Conservation (phyloP, 2,113 vertebrate genomes). For the Mixornis gularis region DNA sequence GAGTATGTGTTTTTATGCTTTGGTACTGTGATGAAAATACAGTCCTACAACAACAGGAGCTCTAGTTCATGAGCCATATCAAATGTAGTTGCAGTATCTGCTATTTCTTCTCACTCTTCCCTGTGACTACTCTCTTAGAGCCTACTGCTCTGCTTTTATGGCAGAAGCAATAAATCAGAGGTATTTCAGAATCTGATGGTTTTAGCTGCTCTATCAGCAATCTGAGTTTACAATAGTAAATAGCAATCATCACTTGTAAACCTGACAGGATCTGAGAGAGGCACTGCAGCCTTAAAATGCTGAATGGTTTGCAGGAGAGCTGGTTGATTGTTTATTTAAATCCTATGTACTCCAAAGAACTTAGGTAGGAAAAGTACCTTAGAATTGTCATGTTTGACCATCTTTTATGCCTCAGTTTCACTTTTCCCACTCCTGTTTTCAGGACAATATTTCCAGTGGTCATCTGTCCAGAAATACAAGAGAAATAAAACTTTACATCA, state of each 20-base stretch:
- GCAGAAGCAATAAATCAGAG: neutral
- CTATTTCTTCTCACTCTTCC: neutral
- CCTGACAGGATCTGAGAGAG: neutral
- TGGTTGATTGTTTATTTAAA: neutral
- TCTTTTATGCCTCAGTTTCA: neutral
- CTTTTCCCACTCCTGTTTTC: neutral
- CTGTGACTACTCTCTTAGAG: neutral
- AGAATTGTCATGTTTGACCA: neutral
- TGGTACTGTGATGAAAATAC: neutral
- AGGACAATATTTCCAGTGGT: neutral
- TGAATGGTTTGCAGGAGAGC: neutral
- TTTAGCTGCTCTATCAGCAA: neutral
- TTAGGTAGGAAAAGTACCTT: neutral
- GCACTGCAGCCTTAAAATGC: neutral
- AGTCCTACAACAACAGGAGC: neutral
- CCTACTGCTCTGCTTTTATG: neutral
- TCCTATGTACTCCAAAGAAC: neutral
- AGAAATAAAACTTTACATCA: neutral
- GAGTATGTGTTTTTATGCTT: neutral
- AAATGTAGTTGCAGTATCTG: neutral
- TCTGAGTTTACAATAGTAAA: neutral
- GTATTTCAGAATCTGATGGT: neutral
- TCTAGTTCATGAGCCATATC: neutral
- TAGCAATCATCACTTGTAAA: neutral
- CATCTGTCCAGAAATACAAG: neutral